A percentile compares a stretch with the other conserved stretches of the same genome.
Evolutionary conservation across 2,797 vertebrate genomes (phyloP).

Genomic region (Dicrostonyx torquatus): DNA sequence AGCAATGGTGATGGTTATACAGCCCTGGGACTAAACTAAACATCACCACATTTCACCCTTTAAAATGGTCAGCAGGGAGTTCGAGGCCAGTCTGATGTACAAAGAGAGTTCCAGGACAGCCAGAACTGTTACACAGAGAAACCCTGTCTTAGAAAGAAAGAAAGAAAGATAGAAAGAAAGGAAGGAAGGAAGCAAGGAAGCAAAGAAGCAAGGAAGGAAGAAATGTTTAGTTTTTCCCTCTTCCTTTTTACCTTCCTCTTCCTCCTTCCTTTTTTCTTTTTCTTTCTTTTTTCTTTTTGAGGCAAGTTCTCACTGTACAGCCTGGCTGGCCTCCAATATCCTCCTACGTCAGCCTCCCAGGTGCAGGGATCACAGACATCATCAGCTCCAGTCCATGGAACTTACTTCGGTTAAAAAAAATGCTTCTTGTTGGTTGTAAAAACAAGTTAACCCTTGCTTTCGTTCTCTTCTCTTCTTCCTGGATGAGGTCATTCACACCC

Average conservation of each 20-base stretch:
- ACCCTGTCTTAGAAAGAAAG: background rate
- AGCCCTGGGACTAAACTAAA: background rate
- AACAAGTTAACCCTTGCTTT: background rate
- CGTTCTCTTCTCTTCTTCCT: background rate
- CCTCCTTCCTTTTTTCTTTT: no score
- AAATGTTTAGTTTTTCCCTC: background rate
- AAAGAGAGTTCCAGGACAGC: background rate
- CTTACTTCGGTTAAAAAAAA: background rate
- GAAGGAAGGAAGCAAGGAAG: no score
- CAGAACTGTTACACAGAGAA: background rate
- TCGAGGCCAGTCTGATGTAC: background rate
- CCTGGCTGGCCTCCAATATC: background rate
- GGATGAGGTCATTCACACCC: background rate
- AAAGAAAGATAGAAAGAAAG: no score
- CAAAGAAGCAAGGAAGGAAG: no score
- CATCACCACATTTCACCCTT: background rate
- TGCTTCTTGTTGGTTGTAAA: background rate
- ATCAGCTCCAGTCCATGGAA: background rate
- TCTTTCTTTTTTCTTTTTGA: background rate
- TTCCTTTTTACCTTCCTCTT: background rate
- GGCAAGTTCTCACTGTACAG: background rate
- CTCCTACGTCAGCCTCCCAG: background rate
- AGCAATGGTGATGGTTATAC: background rate
- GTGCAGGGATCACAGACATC: background rate
- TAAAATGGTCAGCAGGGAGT: background rate